Percentiles rank a stretch among this genome's conserved stretches.
phyloP scores from a whole-genome alignment of 2,113 vertebrate genomes.

The Heteronetta atricapilla region DNA sequence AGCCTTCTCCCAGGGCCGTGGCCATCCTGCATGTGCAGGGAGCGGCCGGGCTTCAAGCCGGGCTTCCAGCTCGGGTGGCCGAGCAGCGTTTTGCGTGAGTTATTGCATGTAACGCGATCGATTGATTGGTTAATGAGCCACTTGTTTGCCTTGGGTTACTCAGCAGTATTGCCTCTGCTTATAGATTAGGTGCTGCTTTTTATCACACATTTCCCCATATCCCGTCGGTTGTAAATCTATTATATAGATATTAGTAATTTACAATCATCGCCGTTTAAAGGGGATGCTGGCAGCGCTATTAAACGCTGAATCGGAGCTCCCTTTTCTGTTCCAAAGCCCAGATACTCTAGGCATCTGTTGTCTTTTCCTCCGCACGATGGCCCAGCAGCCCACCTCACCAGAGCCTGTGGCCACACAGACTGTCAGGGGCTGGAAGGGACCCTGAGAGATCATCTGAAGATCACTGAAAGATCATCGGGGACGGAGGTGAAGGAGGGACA shows the following conservation, averaged over 20 bases:
- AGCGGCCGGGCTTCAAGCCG: background rate
- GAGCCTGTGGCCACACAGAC: background rate
- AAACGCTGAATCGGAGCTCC: background rate
- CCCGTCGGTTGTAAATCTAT: background rate
- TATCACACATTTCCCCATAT: background rate
- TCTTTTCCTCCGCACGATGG: background rate
- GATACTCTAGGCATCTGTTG: background rate
- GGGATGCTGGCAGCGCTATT: background rate
- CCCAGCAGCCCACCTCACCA: background rate
- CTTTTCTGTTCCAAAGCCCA: background rate
- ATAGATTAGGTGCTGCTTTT: slow-evolving; percentile 13
- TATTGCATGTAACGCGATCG: slow-evolving; percentile 18
- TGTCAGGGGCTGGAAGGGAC: no score
- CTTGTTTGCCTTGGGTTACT: slow-evolving; percentile 48
- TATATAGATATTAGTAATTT: background rate
- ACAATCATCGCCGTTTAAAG: background rate
- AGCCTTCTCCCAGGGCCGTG: background rate
- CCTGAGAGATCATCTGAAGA: no score
- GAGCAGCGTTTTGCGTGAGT: background rate
- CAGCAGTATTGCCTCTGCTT: background rate
- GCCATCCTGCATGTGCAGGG: background rate
- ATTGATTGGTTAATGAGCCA: slow-evolving; percentile 47
- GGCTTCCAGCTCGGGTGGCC: background rate
- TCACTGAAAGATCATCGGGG: background rate
- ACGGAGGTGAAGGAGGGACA: background rate